These are phyloP conservation scores for Acridotheres tristis DNA, from an alignment of 2,797 vertebrate genomes.

Conservation along the genomic window DNA sequence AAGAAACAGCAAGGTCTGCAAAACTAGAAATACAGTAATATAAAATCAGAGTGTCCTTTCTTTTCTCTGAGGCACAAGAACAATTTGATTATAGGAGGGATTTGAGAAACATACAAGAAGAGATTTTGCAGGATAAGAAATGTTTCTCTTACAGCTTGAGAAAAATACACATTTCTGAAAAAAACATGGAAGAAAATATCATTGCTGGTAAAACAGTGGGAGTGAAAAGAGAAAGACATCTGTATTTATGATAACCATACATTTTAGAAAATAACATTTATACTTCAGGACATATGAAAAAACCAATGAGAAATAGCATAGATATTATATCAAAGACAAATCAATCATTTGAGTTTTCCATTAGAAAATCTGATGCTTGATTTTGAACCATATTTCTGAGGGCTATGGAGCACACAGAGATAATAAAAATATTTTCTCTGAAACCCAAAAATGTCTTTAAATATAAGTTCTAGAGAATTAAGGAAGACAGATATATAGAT, in stretches of 20 bases:
- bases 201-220: background rate
- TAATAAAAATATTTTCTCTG: background rate
- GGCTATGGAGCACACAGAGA: background rate
- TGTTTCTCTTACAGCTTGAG: background rate
- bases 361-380: background rate
- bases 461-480: background rate
- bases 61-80: background rate
- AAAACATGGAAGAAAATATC: background rate
- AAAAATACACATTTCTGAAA: background rate
- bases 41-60: background rate
- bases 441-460: background rate
- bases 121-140: background rate
- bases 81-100: background rate
- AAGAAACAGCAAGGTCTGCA: background rate
- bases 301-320: background rate
- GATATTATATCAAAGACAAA: background rate
- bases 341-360: background rate
- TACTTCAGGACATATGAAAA: background rate
- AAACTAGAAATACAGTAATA: background rate
- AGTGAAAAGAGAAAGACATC: background rate
- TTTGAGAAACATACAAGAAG: background rate
- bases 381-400: background rate
- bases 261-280: background rate
- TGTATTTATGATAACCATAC: background rate
- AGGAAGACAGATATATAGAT: background rate